phyloP scores from a whole-genome alignment of 1,140 invertebrate genomes.

The Agraylea sexmaculata region DNA sequence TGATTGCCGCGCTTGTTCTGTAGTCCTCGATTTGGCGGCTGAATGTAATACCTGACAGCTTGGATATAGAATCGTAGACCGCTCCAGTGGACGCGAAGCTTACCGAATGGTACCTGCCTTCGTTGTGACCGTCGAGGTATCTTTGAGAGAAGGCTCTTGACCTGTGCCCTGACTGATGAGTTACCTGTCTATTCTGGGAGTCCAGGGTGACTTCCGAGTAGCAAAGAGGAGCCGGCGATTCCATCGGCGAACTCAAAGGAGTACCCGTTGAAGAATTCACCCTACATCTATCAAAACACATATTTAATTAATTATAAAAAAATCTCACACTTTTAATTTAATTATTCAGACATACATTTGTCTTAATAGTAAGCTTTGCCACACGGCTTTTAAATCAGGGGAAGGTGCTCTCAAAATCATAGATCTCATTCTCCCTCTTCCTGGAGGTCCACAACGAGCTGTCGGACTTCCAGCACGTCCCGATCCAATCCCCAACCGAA shows the following conservation, averaged over 20 bases:
- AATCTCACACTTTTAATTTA: neutral
- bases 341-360: slow-evolving; percentile 63
- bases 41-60: slow-evolving; percentile 22
- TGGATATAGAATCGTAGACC: slow-evolving; percentile 26
- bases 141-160: slow-evolving; percentile 24
- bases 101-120: slow-evolving; percentile 32
- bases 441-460: slow-evolving; percentile 52
- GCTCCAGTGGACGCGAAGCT: slow-evolving; percentile 34
- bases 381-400: slow-evolving; percentile 72
- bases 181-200: slow-evolving; percentile 45
- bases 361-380: slow-evolving; percentile 76
- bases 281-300: slow-evolving; percentile 46
- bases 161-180: slow-evolving; percentile 34
- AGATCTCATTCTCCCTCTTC: slow-evolving; percentile 49
- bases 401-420: slow-evolving; percentile 65
- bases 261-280: slow-evolving; percentile 50
- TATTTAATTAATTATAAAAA: neutral
- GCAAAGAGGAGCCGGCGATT: slow-evolving; percentile 49
- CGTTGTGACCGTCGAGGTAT: slow-evolving; percentile 22
- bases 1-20: slow-evolving; percentile 16
- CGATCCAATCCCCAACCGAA: slow-evolving; percentile 50
- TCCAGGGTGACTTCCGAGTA: slow-evolving; percentile 49
- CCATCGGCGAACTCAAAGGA: slow-evolving; percentile 58
- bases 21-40: slow-evolving; percentile 32
- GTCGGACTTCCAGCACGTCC: slow-evolving; percentile 52